Percentiles rank a stretch among this genome's conserved stretches.
Evolutionary conservation across 2,888 invertebrate genomes (phyloP).

Genomic region (Hoplodrina blanda): DNA sequence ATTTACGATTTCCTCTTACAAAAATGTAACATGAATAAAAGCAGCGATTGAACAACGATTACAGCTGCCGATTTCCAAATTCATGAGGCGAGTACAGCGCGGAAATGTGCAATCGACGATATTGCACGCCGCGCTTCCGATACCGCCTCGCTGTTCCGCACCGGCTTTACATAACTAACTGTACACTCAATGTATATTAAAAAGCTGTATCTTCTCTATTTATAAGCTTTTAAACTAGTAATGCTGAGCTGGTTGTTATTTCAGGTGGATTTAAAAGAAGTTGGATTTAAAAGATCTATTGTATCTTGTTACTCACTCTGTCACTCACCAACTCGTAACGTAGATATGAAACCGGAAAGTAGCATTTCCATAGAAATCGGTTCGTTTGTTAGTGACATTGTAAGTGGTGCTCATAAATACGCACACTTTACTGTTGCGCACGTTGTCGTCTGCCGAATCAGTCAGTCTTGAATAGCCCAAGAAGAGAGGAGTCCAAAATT

Average conservation of each 20-base stretch:
- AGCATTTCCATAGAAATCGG: slow-evolving; percentile 33
- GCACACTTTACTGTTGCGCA: slow-evolving; percentile 19
- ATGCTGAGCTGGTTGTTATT: slow-evolving; percentile 16
- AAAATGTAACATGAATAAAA: slow-evolving; percentile 31
- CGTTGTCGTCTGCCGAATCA: neutral
- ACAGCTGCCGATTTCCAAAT: slow-evolving; percentile 67
- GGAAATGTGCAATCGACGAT: slow-evolving; percentile 74
- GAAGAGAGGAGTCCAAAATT: too few relatives aligned
- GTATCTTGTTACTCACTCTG: slow-evolving; percentile 2
- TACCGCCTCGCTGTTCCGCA: slow-evolving; percentile 24
- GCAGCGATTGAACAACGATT: slow-evolving; percentile 37
- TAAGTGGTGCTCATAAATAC: slow-evolving; percentile 25
- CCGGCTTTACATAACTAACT: slow-evolving; percentile 34
- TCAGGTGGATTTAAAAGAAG: slow-evolving; percentile 19
- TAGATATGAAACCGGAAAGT: neutral
- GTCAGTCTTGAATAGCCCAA: too few relatives aligned
- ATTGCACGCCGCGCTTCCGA: slow-evolving; percentile 66
- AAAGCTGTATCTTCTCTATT: slow-evolving; percentile 32
- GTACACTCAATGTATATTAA: slow-evolving; percentile 33
- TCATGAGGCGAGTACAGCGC: slow-evolving; percentile 65
- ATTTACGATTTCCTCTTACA: slow-evolving; percentile 10
- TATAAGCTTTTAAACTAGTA: slow-evolving; percentile 28
- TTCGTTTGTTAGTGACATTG: slow-evolving; percentile 15
- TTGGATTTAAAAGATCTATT: slow-evolving; percentile 9
- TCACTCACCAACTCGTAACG: neutral